Evolutionary conservation across 2,113 vertebrate species (phyloP).

Genomic region (Nycticebus coucang): DNA sequence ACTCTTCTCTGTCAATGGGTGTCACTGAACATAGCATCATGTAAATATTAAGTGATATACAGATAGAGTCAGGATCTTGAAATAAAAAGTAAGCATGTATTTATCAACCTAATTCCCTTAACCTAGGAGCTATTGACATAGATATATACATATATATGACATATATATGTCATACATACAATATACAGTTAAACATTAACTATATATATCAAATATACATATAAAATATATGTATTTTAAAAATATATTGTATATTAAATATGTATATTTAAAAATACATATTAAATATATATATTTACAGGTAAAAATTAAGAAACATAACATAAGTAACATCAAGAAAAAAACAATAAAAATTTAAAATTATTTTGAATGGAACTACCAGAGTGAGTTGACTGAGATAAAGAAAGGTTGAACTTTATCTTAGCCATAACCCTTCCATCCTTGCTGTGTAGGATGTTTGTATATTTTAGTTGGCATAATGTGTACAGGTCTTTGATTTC

Average conservation of each 20-base stretch:
- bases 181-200: too few species aligned
- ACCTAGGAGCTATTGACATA: neutral
- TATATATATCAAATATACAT: too few species aligned
- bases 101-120: neutral
- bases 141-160: neutral
- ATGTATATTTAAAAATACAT: too few species aligned
- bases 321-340: neutral
- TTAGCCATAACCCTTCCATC: neutral
- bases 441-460: neutral
- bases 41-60: neutral
- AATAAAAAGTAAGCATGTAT: neutral
- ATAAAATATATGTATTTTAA: too few species aligned
- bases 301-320: conserved; percentile 4
- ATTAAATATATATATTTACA: neutral
- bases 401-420: neutral
- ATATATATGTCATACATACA: too few species aligned
- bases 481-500: neutral
- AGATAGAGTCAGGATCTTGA: neutral
- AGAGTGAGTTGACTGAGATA: neutral
- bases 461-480: neutral
- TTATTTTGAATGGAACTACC: neutral
- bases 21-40: neutral
- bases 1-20: neutral
- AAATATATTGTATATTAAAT: too few species aligned
- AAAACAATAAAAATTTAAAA: conserved; percentile 22